These are phyloP conservation scores for Semicossyphus pulcher DNA, from an alignment of 2,113 vertebrate species.

Conservation along the genomic window DNA sequence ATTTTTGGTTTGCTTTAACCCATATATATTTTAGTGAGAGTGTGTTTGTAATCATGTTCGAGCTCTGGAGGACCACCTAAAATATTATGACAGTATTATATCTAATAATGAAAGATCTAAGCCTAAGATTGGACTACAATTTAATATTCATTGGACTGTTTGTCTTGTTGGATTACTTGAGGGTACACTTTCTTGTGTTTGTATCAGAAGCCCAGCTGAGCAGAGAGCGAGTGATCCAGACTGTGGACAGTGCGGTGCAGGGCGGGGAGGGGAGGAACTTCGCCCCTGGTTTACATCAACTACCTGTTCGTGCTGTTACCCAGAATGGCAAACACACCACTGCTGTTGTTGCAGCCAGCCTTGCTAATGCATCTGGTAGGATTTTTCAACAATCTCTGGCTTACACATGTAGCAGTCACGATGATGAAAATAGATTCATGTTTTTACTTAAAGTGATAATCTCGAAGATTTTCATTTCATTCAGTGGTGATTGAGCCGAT, in stretches of 20 bases:
- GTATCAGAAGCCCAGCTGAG: conserved; percentile 79
- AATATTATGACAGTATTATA: no score
- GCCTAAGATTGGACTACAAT: no score
- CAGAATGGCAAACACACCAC: conserved; percentile 92
- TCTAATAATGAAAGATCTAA: no score
- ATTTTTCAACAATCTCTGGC: neutral
- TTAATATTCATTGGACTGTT: no score
- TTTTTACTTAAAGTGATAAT: neutral
- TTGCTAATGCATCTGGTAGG: conserved; percentile 88
- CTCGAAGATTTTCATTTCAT: no score
- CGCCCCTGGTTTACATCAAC: conserved; percentile 90
- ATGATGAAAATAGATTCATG: neutral
- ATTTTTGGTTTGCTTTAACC: no score
- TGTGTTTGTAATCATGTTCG: no score
- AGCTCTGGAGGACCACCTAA: no score
- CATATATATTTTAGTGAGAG: no score
- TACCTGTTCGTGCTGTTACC: conserved; percentile 90
- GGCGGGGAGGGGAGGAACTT: conserved; percentile 88
- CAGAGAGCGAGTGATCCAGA: conserved; percentile 94
- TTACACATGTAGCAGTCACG: neutral
- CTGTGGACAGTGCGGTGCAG: conserved; percentile 89
- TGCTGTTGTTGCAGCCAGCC: conserved; percentile 81
- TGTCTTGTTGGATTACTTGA: no score
- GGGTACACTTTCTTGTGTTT: no score
- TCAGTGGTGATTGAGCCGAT: no score